phyloP scores from a whole-genome alignment of 2,888 invertebrate species.

The Cloeon dipterum region DNA sequence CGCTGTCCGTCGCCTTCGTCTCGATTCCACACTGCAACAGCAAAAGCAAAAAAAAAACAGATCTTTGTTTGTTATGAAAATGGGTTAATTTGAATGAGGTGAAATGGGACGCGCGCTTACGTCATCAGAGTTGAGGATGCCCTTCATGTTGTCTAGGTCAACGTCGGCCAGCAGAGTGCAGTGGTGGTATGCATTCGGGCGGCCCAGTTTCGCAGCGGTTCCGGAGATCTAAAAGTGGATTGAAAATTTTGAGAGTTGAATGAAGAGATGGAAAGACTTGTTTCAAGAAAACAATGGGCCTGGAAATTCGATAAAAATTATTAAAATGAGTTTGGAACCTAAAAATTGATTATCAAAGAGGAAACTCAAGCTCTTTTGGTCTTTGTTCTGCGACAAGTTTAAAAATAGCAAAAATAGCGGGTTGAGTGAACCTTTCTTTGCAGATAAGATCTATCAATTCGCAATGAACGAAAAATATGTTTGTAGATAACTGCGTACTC shows the following conservation, averaged over 20 bases:
- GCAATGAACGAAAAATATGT: no score
- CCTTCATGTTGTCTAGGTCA: constrained; percentile 48
- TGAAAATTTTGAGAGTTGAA: constrained; percentile 1
- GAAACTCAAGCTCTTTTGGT: no score
- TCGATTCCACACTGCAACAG: constrained; percentile 43
- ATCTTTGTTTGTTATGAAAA: neutral
- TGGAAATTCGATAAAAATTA: no score
- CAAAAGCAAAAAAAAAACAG: neutral
- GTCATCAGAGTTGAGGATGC: constrained; percentile 48
- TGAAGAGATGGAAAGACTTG: constrained; percentile 3
- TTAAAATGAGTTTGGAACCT: no score
- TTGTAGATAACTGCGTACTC: no score
- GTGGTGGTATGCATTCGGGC: constrained; percentile 85
- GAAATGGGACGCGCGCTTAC: constrained; percentile 24
- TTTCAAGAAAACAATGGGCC: neutral
- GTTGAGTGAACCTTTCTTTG: no score
- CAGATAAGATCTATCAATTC: no score
- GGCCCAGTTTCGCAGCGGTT: constrained; percentile 79
- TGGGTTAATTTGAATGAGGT: neutral
- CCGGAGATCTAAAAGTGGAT: constrained; percentile 61
- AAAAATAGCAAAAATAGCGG: no score
- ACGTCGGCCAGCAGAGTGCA: constrained; percentile 82
- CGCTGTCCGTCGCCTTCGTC: constrained; percentile 68
- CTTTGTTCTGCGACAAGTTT: no score
- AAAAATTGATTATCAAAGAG: no score